Evolutionary conservation across 2,888 invertebrate genomes (phyloP), one percentile per base, ranked within the genome.

Genomic region (Agelastica alni): DNA sequence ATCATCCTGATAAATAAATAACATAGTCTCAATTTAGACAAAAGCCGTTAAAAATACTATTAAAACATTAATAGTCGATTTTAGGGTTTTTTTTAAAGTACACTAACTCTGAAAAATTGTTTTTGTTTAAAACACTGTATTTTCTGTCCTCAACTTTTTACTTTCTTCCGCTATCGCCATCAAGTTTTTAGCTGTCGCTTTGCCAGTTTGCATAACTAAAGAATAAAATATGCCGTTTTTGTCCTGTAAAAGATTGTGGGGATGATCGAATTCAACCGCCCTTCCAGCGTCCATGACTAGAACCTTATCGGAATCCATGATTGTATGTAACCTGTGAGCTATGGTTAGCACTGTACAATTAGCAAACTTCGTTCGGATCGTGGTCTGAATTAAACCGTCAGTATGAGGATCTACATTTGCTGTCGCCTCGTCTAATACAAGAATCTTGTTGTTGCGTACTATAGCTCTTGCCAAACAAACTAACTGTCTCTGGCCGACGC

Each of bases 281-380:
- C 36, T 83, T 0, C 93, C 93, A 22, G 87, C 86, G 70, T 91
- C 88, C 83, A 93, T 85, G 4, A 91, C 91, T 60, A 92, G 72
- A 47, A 91, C 87, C 75, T 85, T 83, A 77, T 91, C 89, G 0
- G 88, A 89, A 75, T 93, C 91, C 87, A 93, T 91, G 44, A 93
- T 87, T 0, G 92, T 92, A 68, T 92, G 85, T 4, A 93, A 80
- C 36, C 92, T 81, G 75, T 93, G 92, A 18, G 92, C 92, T 41
- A 93, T 89, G 0, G 91, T 91, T 22, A 93, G 80, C 28, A 92
- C 91, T 0, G 91, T 91, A 71, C 90, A 91, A n/a, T 84, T 79
- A 1, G 80, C 80, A 70, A 91, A 92, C 71, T 89, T 89, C 42
- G 78, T 79, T 57, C 89, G 79, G 53, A 92, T 91, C 0, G 90